phyloP scores from a whole-genome alignment of 1,140 invertebrate genomes.

The Temnothorax curvispinosus region DNA sequence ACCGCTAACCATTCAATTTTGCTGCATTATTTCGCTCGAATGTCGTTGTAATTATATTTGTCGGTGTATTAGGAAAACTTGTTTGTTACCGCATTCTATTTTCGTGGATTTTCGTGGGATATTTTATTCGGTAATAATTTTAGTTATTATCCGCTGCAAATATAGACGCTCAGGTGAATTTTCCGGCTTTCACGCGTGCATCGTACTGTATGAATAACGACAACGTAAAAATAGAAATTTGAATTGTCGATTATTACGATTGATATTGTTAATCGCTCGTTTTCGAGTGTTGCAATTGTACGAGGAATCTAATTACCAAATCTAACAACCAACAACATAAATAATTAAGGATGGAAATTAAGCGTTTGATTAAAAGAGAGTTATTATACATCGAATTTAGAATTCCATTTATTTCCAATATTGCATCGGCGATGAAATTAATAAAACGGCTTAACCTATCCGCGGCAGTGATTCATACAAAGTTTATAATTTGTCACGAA shows the following conservation, averaged over 20 bases:
- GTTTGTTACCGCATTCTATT: neutral
- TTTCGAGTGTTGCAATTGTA: neutral
- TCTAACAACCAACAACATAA: neutral
- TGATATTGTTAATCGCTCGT: neutral
- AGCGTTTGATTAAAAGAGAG: neutral
- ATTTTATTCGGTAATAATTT: conserved; percentile 45
- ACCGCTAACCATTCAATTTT: conserved; percentile 44
- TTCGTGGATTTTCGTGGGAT: neutral
- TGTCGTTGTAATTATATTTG: conserved; percentile 42
- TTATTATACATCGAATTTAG: neutral
- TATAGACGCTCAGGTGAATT: neutral
- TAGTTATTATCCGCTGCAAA: conserved; percentile 1
- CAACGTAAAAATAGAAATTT: neutral
- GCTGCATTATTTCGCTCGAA: conserved; percentile 45
- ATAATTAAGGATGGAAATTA: conserved; percentile 25
- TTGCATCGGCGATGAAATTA: neutral
- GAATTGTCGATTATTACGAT: conserved; percentile 10
- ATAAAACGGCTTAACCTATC: neutral
- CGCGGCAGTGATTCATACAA: neutral
- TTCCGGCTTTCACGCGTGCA: neutral
- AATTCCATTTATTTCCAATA: conserved; percentile 32
- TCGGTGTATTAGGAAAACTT: neutral
- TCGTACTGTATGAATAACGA: neutral
- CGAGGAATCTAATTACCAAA: conserved; percentile 19
- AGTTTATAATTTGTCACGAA: conserved; percentile 7